A percentile compares a stretch with the other conserved stretches of the same genome.
phyloP scores from a whole-genome alignment of 2,888 invertebrate species.

The Tribolium freemani region DNA sequence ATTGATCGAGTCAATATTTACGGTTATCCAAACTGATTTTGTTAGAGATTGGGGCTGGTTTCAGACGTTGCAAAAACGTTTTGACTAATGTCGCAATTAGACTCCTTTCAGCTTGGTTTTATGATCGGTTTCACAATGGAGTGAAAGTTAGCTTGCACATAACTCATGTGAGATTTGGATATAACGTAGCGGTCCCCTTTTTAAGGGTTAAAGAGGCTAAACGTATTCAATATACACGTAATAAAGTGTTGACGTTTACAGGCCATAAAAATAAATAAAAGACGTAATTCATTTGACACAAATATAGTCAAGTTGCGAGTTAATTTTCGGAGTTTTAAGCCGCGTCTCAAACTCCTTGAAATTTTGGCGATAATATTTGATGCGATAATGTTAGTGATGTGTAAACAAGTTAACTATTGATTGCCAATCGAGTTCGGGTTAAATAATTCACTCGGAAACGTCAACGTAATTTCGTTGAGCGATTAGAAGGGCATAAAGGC shows the following conservation, averaged over 20 bases:
- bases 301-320: neutral
- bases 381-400: neutral
- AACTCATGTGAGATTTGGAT: slow-evolving; percentile 18
- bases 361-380: slow-evolving; percentile 9
- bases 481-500: slow-evolving; percentile 20
- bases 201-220: slow-evolving; percentile 18
- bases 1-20: neutral
- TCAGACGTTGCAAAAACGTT: neutral
- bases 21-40: too few species aligned
- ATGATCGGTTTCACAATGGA: slow-evolving; percentile 9
- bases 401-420: slow-evolving; percentile 25
- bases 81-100: slow-evolving; percentile 12
- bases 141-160: slow-evolving; percentile 10
- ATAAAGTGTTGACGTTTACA: slow-evolving; percentile 23
- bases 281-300: slow-evolving; percentile 20
- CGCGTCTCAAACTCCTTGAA: neutral
- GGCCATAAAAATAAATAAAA: slow-evolving; percentile 22
- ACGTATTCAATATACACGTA: slow-evolving; percentile 28
- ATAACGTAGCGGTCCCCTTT: slow-evolving; percentile 11
- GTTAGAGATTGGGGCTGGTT: neutral
- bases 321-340: neutral
- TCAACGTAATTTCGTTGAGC: slow-evolving; percentile 12
- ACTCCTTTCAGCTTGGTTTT: slow-evolving; percentile 4
- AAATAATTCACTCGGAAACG: slow-evolving; percentile 21
- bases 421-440: slow-evolving; percentile 8